Evolutionary conservation across 1,140 invertebrate genomes (phyloP), one percentile per base, ranked within the genome.

Genomic region (Triops cancriformis): DNA sequence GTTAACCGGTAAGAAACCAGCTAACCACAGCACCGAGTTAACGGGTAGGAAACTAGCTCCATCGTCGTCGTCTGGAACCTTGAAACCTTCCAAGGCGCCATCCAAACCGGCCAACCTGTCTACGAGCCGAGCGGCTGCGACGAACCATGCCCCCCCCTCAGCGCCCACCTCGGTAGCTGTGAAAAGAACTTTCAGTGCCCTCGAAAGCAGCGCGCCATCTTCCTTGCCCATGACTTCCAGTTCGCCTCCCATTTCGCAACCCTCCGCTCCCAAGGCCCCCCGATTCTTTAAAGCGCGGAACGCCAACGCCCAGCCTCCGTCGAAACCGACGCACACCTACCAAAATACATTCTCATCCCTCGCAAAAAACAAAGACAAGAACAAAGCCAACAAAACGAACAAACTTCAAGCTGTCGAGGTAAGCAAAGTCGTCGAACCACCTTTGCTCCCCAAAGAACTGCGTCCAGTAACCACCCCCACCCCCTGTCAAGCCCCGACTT

Each of bases 51-150:
- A 64, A 23, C n/a, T 1, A 64, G 18, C 5, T 64, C 6, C 51
- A 64, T 6, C 51, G 10, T 5, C 51, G 14, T 23, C 18, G 14
- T n/a, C 51, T n/a, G 51, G 51, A n/a, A 23, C 18, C 2, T 64
- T 23, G 23, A 89, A 89, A 77, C 89, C 88, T 0, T 81, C 89
- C 1, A 83, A 87, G 14, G 85, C 87, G 78, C 88, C 88, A 1
- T 87, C 88, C 0, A 89, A 87, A 79, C 84, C 85, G 1, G 89
- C 88, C 88, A 89, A 89, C 81, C 88, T 88, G 1, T 88, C 86
- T 7, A 82, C 88, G 3, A 85, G 74, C 31, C 27, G 72, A 73
- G 77, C 41, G 27, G 77, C 42, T 28, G 74, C n/a, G 27, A 73
- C 27, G 4, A 72, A 37, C 43, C n/a, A 23, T 18, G 51, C 51